Base-by-base conservation (phyloP, 2,797 vertebrate species). In the Siniperca scherzeri region DNA sequence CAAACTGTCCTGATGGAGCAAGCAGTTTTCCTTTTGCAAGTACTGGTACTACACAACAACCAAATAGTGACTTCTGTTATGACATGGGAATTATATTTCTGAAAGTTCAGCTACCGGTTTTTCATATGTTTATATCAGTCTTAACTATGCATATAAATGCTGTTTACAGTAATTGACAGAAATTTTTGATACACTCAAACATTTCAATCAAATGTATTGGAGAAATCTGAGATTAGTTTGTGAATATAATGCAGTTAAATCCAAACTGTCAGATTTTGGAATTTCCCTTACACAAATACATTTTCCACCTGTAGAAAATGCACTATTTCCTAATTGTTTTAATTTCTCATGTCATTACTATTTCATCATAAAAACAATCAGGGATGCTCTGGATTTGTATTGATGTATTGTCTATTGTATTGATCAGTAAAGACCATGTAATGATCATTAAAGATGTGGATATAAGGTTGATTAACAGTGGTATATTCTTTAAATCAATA, bases 341-440 rank as follows among this genome's bases (percentile, higher is more conserved):
- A 5, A 9, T 70, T 40, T 74, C 36, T 22, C 21, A 53, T 42
- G 22, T 55, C 17, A 25, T 1, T 17, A 53, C 21, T 12, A 44
- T 19, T 17, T 61, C 33, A 62, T 71, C 3, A 44, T 30, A 50
- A 25, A 59, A 6, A 62, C 27, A 75, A 77, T 67, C 27, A 74
- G 61, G 70, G n/a, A 62, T 53, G n/a, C n/a, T 36, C 6, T 64
- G 53, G 27, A 25, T 77, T 40, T 76, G 25, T 80, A 70, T 11
- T 62, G 4, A 52, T 69, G 22, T 22, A n/a, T 7, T 71, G 40
- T 72, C n/a, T 38, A 11, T 70, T 65, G 3, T 50, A 40, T 6
- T 46, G 2, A 68, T 40, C n/a, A 77, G 30, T 59, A 48, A 78
- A 69, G 7, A 60, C 3, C 9, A 53, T 38, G 17, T 52, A 64